A percentile compares a stretch with the other conserved stretches of the same genome.
phyloP scores from a whole-genome alignment of 1,140 invertebrate genomes.

The Gyrodactylus salaris region DNA sequence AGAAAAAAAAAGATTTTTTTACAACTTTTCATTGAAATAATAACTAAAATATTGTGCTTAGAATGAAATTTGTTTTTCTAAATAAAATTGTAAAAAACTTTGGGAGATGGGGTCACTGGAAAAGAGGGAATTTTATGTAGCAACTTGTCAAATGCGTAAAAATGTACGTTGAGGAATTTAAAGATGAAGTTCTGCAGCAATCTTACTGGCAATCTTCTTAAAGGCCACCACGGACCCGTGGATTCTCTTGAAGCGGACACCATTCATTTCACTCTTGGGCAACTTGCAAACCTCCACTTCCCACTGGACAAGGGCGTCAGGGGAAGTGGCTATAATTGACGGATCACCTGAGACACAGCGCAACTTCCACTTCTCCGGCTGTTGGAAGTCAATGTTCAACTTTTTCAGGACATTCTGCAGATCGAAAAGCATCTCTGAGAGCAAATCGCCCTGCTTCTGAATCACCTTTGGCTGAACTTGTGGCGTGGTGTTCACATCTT shows the following conservation, averaged over 20 bases:
- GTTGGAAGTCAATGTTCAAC: not conserved
- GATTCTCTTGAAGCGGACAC: slow-evolving; percentile 93
- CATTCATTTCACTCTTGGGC: slow-evolving; percentile 78
- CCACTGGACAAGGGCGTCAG: slow-evolving; percentile 94
- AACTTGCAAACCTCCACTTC: slow-evolving; percentile 99
- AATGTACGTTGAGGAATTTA: slow-evolving; percentile 26
- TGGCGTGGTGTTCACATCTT: not conserved
- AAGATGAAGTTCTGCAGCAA: slow-evolving; percentile 97
- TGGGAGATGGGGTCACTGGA: too few species aligned
- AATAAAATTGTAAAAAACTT: too few species aligned
- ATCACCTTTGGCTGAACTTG: not conserved
- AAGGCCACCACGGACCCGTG: slow-evolving; percentile 97
- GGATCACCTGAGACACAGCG: not conserved
- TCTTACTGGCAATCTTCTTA: slow-evolving; percentile 99
- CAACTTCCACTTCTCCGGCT: not conserved
- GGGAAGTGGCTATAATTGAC: slow-evolving; percentile 29
- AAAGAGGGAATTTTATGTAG: too few species aligned
- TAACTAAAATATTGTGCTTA: too few species aligned
- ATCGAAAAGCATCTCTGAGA: not conserved
- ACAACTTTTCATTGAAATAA: too few species aligned
- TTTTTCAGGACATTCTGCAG: not conserved
- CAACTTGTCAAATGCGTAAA: too few species aligned
- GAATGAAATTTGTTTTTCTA: too few species aligned
- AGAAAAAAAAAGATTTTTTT: too few species aligned
- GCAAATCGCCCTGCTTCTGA: not conserved